Evolutionary conservation across 2,113 vertebrate species (phyloP), one percentile per base, ranked within the genome.

Genomic region (Tichodroma muraria): DNA sequence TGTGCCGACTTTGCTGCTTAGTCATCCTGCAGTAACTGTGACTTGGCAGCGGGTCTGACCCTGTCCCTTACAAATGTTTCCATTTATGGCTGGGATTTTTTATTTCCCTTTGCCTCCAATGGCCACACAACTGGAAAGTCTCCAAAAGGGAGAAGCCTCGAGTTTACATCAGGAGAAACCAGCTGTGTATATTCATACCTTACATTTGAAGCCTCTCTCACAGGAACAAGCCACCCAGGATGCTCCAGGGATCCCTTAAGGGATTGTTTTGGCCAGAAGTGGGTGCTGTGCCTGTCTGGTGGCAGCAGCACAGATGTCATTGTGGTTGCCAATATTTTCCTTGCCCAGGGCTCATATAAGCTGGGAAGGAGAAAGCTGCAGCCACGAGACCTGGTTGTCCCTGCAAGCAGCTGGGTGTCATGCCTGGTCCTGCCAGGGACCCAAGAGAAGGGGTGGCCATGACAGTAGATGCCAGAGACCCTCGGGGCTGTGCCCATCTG

Each of bases 21-120:
- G 90, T 97, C 95, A 95, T 80, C 31, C 45, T 69, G 80, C 80
- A 88, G 71, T 7, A 49, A 68, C 63, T 42, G 72, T 50, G 75
- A 56, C 27, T 81, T 97, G 95, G 96, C 95, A 79, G 79, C 52
- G 44, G 93, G 8, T 85, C 37, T 71, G 25, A 75, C 54, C 78
- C 87, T 0, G 0, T 82, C 89, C 82, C 91, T 89, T 71, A 57
- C 6, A 88, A 90, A 90, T 2, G 37, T 83, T 97, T 97, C 98
- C 97, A 96, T 98, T 96, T 98, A 98, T 97, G 98, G 98, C 80
- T 56, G 85, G 77, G 70, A 85, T 54, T 71, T 70, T 86, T 38
- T 45, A 71, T 89, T 94, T 92, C 90, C 76, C 33, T 30, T 85
- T 61, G 77, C 40, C 73, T 94, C 69, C 22, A 68, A n/a, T 57